Evolutionary conservation across 30 jellyfish, hydroid and myxozoan species (phyloP).

Genomic region (Aurelia aurita complex sp. Pacific): DNA sequence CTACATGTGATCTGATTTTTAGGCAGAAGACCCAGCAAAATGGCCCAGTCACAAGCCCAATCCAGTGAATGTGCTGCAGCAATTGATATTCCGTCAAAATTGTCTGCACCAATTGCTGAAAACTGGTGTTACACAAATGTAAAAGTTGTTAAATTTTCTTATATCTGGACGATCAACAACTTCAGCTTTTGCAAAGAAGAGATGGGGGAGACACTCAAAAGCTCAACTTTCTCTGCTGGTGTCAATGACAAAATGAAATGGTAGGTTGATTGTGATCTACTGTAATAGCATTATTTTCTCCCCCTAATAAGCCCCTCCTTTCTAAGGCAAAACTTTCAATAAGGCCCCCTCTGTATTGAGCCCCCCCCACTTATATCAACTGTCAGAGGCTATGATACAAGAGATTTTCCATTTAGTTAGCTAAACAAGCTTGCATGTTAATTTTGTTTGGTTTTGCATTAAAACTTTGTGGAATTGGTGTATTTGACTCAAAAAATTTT

Average conservation of each 20-base stretch:
- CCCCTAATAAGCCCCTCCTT: too few relatives aligned
- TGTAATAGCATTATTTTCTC: too few relatives aligned
- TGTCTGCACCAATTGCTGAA: constrained; percentile 98
- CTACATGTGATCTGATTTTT: neutral
- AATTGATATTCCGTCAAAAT: constrained; percentile 84
- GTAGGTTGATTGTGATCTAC: constrained; percentile 31
- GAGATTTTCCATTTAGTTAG: too few relatives aligned
- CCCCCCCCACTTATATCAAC: too few relatives aligned
- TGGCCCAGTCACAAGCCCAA: constrained; percentile 77
- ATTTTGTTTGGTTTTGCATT: too few relatives aligned
- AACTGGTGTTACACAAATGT: constrained; percentile 99
- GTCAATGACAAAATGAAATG: constrained; percentile 96
- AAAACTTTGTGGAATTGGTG: too few relatives aligned
- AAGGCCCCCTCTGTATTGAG: too few relatives aligned
- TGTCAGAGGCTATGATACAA: too few relatives aligned
- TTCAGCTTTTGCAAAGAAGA: constrained; percentile 98
- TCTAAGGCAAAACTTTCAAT: too few relatives aligned
- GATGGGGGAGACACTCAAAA: constrained; percentile 96
- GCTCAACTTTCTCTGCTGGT: constrained; percentile 99
- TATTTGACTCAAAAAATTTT: too few relatives aligned
- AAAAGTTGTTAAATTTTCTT: constrained; percentile 92
- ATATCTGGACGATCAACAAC: constrained; percentile 97
- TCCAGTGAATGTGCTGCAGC: constrained; percentile 87
- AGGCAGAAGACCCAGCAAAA: neutral
- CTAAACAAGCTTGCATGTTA: too few relatives aligned